Conservation (phyloP, 2,113 vertebrate genomes). For the Notarius quadriscutis region DNA sequence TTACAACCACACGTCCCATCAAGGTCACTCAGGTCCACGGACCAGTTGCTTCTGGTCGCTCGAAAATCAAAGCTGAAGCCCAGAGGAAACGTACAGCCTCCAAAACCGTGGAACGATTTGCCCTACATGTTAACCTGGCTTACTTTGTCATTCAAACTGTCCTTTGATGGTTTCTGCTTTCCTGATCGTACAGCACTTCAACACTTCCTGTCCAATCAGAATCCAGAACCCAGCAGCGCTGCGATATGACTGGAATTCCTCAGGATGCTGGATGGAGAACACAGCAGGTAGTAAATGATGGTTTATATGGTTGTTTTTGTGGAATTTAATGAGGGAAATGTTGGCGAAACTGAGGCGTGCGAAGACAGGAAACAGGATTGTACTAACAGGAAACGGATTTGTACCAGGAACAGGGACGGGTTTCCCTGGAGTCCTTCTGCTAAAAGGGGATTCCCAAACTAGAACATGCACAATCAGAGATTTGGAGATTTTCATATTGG, state of each 20-base stretch:
- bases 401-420: conserved; percentile 55
- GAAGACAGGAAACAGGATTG: conserved; percentile 63
- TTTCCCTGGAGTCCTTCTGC: background rate
- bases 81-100: too few species aligned
- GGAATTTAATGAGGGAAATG: background rate
- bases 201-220: conserved; percentile 7
- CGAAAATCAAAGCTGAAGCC: too few species aligned
- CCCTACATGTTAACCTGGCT: too few species aligned
- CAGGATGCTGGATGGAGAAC: background rate
- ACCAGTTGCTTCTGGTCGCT: too few species aligned
- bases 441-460: conserved; percentile 26
- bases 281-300: background rate
- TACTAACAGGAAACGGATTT: conserved; percentile 62
- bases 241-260: too few species aligned
- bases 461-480: background rate
- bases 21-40: too few species aligned
- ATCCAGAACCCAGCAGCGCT: background rate
- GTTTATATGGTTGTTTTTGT: background rate
- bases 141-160: too few species aligned
- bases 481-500: background rate
- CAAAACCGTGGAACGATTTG: too few species aligned
- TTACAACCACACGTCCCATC: too few species aligned
- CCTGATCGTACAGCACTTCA: background rate
- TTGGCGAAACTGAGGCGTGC: background rate
- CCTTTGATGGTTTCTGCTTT: too few species aligned